Conservation (phyloP, 1,140 invertebrate genomes). For the Wiebesia pumilae region DNA sequence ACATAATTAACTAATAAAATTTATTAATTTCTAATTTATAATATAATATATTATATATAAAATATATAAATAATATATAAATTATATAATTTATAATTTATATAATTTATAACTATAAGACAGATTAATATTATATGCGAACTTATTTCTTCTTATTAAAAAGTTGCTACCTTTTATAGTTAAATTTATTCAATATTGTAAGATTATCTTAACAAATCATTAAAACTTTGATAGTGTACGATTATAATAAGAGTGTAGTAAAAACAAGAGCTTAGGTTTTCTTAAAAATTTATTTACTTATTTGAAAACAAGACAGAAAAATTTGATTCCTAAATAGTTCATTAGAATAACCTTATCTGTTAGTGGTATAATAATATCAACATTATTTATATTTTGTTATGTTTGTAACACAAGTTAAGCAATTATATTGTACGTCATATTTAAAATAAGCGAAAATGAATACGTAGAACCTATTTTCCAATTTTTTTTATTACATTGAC, state of each 20-base stretch:
- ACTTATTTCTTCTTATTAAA: constrained; percentile 6
- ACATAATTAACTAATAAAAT: constrained; percentile 14
- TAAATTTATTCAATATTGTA: constrained; percentile 29
- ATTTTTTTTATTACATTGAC: constrained; percentile 14
- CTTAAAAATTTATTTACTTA: neutral
- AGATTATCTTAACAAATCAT: constrained; percentile 24
- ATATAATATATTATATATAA: too few relatives aligned
- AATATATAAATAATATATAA: too few relatives aligned
- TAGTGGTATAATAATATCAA: constrained; percentile 10
- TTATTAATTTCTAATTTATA: constrained; percentile 18
- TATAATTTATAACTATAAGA: too few relatives aligned
- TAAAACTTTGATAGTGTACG: constrained; percentile 34
- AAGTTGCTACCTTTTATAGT: neutral
- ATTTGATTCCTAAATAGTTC: constrained; percentile 6
- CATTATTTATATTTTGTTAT: constrained; percentile 44
- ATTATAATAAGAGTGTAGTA: constrained; percentile 36
- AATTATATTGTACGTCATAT: constrained; percentile 42
- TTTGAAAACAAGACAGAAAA: constrained; percentile 1
- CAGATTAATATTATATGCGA: constrained; percentile 40
- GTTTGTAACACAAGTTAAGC: constrained; percentile 39
- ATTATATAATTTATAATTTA: too few relatives aligned
- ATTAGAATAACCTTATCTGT: neutral
- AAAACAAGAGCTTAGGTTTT: neutral
- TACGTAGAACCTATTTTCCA: neutral
- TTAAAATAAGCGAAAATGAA: constrained; percentile 13